Evolutionary conservation across 2,113 vertebrate species (phyloP), one percentile per base, ranked within the genome.

Genomic region (Toxotes chatareus): DNA sequence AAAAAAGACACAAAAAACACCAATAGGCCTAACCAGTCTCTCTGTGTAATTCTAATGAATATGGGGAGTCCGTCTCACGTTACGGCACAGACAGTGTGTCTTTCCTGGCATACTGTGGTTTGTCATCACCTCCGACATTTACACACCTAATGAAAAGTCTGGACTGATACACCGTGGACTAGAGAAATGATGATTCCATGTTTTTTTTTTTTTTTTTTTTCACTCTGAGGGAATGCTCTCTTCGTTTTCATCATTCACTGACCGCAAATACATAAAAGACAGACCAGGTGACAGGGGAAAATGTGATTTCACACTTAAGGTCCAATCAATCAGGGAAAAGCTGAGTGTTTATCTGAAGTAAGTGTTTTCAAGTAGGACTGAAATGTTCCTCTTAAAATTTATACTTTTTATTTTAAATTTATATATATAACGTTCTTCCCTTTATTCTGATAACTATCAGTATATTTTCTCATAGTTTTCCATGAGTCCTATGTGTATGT

Each of bases 51-150:
- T 55, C 1, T 38, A 23, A 38, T 31, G 19, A 9, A 72, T 44
- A 7, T 31, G 38, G 4, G 27, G 38, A 75, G 51, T 67, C 19
- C 55, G 55, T 49, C 12, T 69, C 31, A 62, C 23, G 19, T 46
- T 72, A 65, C 9, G 10, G 67, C 51, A 47, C 27, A 71, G 46
- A 67, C 31, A 44, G 38, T 21, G 55, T 63, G 66, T 78, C 27
- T 72, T 88, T 77, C 71, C 62, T 85, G 80, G 62, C 63, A 59
- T 40, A 47, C 17, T 40, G 13, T 6, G 32, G 17, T 44, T 27
- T 77, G 68, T 80, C 73, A 75, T 23, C 76, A 85, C 57, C 55
- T 82, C 66, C 38, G 56, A 36, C 67, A 57, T 57, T 77, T 73
- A 75, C 49, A 57, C 59, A 38, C 34, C 21, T 85, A 72, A 79